These are phyloP conservation scores for Lypha dubia DNA, from an alignment of 2,888 invertebrate genomes.

Conservation along the genomic window DNA sequence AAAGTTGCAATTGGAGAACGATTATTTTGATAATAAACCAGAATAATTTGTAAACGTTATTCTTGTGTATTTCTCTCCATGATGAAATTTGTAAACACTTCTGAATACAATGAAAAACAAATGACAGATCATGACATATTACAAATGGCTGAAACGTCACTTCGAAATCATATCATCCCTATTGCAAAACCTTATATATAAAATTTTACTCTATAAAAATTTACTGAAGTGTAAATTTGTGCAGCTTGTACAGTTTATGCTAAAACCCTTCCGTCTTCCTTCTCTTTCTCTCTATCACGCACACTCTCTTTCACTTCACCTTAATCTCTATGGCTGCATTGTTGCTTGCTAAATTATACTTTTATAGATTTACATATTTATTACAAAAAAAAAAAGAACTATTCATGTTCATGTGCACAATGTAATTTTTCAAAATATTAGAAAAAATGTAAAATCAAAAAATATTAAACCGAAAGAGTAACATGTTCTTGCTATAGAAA, in stretches of 20 bases:
- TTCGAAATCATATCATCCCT: too few species aligned
- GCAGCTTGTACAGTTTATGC: not conserved
- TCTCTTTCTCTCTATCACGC: not conserved
- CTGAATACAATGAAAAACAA: too few species aligned
- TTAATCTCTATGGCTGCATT: conserved; percentile 8
- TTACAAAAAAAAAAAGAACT: conserved; percentile 49
- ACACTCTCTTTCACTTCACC: not conserved
- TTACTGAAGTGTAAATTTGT: conserved; percentile 60
- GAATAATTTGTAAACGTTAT: too few species aligned
- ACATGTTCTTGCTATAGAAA: conserved; percentile 42
- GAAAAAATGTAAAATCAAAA: conserved; percentile 1
- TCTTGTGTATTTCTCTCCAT: too few species aligned
- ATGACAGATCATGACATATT: too few species aligned
- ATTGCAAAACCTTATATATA: too few species aligned
- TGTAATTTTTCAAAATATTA: conserved; percentile 41
- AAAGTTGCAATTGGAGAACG: too few species aligned
- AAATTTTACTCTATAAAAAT: conserved; percentile 55
- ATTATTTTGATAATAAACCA: too few species aligned
- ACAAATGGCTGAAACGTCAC: not conserved
- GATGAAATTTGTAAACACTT: too few species aligned
- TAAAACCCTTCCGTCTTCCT: not conserved
- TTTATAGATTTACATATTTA: conserved; percentile 2
- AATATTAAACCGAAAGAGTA: conserved; percentile 42
- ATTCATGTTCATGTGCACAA: conserved; percentile 53
- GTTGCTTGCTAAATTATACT: not conserved